phyloP scores from a whole-genome alignment of 2,888 invertebrate genomes.

The Eupithecia abbreviata region DNA sequence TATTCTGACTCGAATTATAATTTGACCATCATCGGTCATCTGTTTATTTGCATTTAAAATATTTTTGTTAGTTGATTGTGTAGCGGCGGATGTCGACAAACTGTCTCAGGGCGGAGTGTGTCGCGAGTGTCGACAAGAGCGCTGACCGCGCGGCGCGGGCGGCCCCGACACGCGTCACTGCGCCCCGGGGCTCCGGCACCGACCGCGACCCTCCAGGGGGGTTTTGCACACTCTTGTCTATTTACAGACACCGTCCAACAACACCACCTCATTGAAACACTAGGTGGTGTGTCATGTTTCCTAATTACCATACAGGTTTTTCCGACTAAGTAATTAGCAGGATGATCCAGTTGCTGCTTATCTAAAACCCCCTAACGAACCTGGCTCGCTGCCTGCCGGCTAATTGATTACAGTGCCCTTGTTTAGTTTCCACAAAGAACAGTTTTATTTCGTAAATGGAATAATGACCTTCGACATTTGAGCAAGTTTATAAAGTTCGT shows the following conservation, averaged over 20 bases:
- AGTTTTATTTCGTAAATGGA: background rate
- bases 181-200: background rate
- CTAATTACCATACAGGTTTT: slow-evolving; percentile 6
- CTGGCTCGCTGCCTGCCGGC: slow-evolving; percentile 5
- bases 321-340: slow-evolving; percentile 16
- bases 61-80: background rate
- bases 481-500: background rate
- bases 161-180: background rate
- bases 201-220: background rate
- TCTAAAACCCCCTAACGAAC: slow-evolving; percentile 18
- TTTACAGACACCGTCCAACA: background rate
- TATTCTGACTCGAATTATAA: background rate
- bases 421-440: background rate
- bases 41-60: background rate
- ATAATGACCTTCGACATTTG: background rate
- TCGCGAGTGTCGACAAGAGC: background rate
- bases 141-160: background rate
- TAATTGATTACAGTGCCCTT: slow-evolving; percentile 1
- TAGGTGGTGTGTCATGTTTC: background rate
- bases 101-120: background rate
- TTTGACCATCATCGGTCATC: background rate
- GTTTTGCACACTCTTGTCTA: background rate
- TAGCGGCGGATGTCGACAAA: background rate
- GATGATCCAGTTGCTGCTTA: slow-evolving; percentile 17
- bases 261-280: background rate